Evolutionary conservation across 2,113 vertebrate species (phyloP), one percentile per base, ranked within the genome.

Genomic region (Sitta europaea): DNA sequence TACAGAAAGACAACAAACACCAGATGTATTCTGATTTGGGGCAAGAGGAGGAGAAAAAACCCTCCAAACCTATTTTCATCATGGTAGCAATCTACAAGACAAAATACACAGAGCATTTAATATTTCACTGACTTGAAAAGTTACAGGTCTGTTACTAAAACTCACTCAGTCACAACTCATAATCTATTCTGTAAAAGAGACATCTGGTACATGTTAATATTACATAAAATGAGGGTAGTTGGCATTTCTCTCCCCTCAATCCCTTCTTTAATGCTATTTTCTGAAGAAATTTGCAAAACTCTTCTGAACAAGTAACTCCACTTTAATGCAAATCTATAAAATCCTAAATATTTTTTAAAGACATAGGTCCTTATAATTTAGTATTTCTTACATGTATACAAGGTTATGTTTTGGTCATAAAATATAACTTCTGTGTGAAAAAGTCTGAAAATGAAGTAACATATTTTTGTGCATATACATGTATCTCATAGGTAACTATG

Each of bases 1-100:
- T 92, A 62, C 55, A 80, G 63, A 94, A 86, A 93, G 75, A 45
- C 90, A 96, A 77, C 84, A 82, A 75, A 91, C 43, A 93, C 85
- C 94, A 96, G 93, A 94, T 93, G 63, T 80, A 92, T 83, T 95
- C 75, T 40, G 59, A 51, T 88, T 77, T 71, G 25, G 38, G 43
- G 40, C 18, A 45, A 42, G 57, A 57, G 33, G 17, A 63, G 23
- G 6, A 59, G 27, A 27, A 78, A 73, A 74, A 74, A 74, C 54
- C 0, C 14, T 61, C 28, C 33, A 36, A 67, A 76, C n/a, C 27
- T 71, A 43, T 42, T 91, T 63, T 71, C 51, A 92, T 12, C 18
- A 83, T 38, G 0, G 1, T 16, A 58, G 42, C 40, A 29, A 63
- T 40, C 43, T 71, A 62, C 17, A 63, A 59, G 57, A 63, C 19